A percentile compares a stretch with the other conserved stretches of the same genome.
Evolutionary conservation across 2,888 invertebrate genomes (phyloP).

Genomic region (Parapristionchus giblindavisi): DNA sequence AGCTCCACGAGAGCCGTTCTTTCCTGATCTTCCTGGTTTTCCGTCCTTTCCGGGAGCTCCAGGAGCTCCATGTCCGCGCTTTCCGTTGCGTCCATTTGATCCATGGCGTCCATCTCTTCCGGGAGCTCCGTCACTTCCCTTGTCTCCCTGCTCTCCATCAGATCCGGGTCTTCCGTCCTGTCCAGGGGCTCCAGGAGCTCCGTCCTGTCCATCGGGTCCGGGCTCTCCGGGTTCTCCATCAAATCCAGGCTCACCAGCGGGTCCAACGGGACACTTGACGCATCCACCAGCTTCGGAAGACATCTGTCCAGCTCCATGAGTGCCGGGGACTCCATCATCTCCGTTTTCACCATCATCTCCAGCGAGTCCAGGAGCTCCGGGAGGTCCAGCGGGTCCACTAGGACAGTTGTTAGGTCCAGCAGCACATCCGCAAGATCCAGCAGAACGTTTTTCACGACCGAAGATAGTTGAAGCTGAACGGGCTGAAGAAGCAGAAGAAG

Average conservation of each 20-base stretch:
- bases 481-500: slow-evolving; percentile 6
- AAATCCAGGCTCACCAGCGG: slow-evolving; percentile 57
- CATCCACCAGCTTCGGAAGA: slow-evolving; percentile 47
- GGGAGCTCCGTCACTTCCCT: slow-evolving; percentile 49
- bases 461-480: background rate
- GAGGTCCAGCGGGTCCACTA: slow-evolving; percentile 44
- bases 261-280: slow-evolving; percentile 59
- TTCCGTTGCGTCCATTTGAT: slow-evolving; percentile 54
- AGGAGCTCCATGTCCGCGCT: slow-evolving; percentile 54
- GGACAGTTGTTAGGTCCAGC: slow-evolving; percentile 37
- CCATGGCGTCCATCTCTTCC: slow-evolving; percentile 53
- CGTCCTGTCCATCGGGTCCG: slow-evolving; percentile 54
- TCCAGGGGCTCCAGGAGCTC: slow-evolving; percentile 53
- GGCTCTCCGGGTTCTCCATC: slow-evolving; percentile 54
- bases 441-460: slow-evolving; percentile 24
- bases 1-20: slow-evolving; percentile 50
- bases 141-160: slow-evolving; percentile 52
- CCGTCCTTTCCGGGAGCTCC: slow-evolving; percentile 55
- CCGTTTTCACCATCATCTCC: slow-evolving; percentile 58
- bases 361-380: slow-evolving; percentile 58
- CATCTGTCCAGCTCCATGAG: slow-evolving; percentile 29
- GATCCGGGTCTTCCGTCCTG: slow-evolving; percentile 51
- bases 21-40: slow-evolving; percentile 52
- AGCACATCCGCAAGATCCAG: slow-evolving; percentile 25
- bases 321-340: slow-evolving; percentile 49